Conservation (phyloP, 2,797 vertebrate species). For the Chromobotia macracanthus region DNA sequence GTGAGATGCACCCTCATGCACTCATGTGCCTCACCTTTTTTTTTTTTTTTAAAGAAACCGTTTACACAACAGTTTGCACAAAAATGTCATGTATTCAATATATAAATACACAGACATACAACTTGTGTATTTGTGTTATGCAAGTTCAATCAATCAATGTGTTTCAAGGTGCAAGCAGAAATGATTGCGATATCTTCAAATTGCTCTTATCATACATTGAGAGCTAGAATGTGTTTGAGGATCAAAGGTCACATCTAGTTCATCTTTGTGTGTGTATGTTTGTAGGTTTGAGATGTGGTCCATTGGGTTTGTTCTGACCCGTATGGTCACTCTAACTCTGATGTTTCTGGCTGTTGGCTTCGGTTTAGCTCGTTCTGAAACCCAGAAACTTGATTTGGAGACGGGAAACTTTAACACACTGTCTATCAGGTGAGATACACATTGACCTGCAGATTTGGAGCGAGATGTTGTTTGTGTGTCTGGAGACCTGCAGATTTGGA, state of each 20-base stretch:
- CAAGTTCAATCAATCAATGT: too few relatives aligned
- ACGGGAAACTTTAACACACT: slow-evolving; percentile 92
- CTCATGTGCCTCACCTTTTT: not conserved
- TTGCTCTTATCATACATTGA: not conserved
- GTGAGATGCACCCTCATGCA: slow-evolving; percentile 72
- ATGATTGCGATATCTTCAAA: too few relatives aligned
- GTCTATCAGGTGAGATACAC: slow-evolving; percentile 81
- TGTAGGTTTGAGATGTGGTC: slow-evolving; percentile 93
- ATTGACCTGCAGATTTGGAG: not conserved
- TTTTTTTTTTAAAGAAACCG: not conserved
- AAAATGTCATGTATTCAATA: too few relatives aligned
- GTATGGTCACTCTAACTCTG: slow-evolving; percentile 91
- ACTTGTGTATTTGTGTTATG: too few relatives aligned
- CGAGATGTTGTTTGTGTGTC: too few relatives aligned
- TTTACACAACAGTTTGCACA: too few relatives aligned
- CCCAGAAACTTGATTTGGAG: slow-evolving; percentile 86
- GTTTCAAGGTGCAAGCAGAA: too few relatives aligned
- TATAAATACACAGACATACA: too few relatives aligned
- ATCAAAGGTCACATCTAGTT: not conserved
- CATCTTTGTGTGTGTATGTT: slow-evolving; percentile 10
- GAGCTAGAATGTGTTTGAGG: not conserved
- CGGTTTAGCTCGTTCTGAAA: slow-evolving; percentile 87
- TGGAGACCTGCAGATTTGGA: too few relatives aligned
- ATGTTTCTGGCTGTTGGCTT: slow-evolving; percentile 93
- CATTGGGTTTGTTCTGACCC: slow-evolving; percentile 87